A percentile compares a stretch with the other conserved stretches of the same genome.
phyloP scores from a whole-genome alignment of 64 coral and sea anemone species.

The Platygyra sinensis region DNA sequence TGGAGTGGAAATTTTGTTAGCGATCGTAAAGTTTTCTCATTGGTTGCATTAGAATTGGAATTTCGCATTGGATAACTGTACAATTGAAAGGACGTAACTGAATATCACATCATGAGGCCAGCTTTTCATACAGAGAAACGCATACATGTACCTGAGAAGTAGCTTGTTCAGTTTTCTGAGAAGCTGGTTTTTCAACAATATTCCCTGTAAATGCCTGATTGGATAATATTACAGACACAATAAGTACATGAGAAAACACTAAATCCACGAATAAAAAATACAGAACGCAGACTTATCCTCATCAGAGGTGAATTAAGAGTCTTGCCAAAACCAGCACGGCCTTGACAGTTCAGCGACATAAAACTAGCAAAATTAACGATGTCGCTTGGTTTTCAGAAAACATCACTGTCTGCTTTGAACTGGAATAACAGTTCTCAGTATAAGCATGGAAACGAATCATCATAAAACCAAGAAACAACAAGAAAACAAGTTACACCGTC shows the following conservation, averaged over 20 bases:
- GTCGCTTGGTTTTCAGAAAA: conserved; percentile 37
- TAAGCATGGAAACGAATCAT: conserved; percentile 45
- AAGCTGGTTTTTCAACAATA: conserved; percentile 27
- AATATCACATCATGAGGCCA: no score
- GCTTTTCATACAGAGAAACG: neutral
- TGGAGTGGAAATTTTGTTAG: no score
- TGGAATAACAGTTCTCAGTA: conserved; percentile 17
- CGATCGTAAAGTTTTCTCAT: no score
- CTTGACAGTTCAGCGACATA: neutral
- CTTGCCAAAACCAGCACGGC: no score
- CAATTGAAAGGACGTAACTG: no score
- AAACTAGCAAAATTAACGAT: neutral
- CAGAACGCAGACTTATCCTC: no score
- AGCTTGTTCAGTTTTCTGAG: neutral
- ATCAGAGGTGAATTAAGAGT: no score
- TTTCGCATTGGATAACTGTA: no score
- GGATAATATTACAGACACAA: neutral
- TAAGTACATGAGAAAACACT: no score
- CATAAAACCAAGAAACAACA: conserved; percentile 15
- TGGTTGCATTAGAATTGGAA: no score
- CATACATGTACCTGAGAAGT: neutral
- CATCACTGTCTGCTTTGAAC: conserved; percentile 6
- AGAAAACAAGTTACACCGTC: neutral
- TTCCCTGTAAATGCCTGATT: conserved; percentile 39
- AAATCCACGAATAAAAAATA: no score